Conservation (phyloP, 2,113 vertebrate species). For the Orthonyx spaldingii region DNA sequence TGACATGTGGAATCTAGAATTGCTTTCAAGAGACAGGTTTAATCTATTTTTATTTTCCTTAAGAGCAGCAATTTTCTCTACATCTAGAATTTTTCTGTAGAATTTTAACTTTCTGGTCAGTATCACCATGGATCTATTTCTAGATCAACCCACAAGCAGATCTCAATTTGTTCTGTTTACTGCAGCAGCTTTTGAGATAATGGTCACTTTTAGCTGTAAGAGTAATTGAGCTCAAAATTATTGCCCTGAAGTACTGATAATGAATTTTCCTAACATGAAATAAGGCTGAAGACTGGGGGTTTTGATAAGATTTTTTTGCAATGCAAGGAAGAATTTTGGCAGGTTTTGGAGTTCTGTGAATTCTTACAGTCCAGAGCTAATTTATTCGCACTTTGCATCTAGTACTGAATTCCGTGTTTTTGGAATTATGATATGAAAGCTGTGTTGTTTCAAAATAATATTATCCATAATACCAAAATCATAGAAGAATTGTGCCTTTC, state of each 20-base stretch:
- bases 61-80: neutral
- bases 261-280: neutral
- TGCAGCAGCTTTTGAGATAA: neutral
- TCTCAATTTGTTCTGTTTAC: neutral
- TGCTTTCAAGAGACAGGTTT: neutral
- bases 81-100: neutral
- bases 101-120: neutral
- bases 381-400: neutral
- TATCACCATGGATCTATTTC: neutral
- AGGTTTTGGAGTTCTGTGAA: neutral
- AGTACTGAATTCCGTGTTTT: neutral
- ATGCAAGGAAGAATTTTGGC: neutral
- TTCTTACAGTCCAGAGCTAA: neutral
- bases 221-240: neutral
- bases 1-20: neutral
- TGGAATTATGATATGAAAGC: neutral
- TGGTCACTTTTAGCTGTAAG: neutral
- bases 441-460: neutral
- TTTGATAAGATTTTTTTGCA: neutral
- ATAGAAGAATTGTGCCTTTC: neutral
- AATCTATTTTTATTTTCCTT: neutral
- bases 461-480: neutral
- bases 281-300: fast-evolving
- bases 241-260: neutral
- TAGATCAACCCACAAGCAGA: neutral